A percentile compares a stretch with the other conserved stretches of the same genome.
Evolutionary conservation across 1,140 invertebrate species (phyloP).

Genomic region (Bombus difficillimus): DNA sequence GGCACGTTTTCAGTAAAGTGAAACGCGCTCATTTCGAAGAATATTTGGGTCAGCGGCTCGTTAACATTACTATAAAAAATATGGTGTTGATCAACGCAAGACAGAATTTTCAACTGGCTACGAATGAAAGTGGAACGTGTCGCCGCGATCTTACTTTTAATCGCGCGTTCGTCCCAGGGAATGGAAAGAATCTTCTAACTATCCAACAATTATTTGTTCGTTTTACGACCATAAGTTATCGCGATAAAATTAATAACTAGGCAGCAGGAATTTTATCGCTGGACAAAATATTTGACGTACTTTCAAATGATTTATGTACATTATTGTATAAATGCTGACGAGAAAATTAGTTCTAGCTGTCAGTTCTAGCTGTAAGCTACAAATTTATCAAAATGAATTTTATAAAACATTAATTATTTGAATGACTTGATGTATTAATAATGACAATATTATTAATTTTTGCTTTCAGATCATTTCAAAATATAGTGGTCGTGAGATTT

Average conservation of each 20-base stretch:
- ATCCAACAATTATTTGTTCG: not conserved
- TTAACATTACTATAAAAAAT: constrained; percentile 9
- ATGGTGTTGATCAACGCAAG: constrained; percentile 9
- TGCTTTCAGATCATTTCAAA: not conserved
- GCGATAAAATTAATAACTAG: not conserved
- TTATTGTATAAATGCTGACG: too few species aligned
- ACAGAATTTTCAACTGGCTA: constrained; percentile 37
- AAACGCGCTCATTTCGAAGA: constrained; percentile 6
- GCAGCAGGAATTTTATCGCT: not conserved
- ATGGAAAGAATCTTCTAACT: constrained; percentile 28
- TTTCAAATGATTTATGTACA: not conserved
- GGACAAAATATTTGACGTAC: not conserved
- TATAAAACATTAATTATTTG: not conserved
- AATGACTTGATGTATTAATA: not conserved
- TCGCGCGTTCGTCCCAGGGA: not conserved
- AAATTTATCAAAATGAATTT: not conserved
- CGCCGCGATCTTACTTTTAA: constrained; percentile 44
- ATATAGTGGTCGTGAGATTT: not conserved
- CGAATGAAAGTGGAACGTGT: constrained; percentile 61
- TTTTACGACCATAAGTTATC: not conserved
- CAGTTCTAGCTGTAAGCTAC: too few species aligned
- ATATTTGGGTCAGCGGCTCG: constrained; percentile 30
- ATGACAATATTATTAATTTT: not conserved
- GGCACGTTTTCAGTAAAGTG: constrained; percentile 2
- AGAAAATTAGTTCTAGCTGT: not conserved